phyloP scores from a whole-genome alignment of 1,140 invertebrate genomes.

The Triops longicaudatus region DNA sequence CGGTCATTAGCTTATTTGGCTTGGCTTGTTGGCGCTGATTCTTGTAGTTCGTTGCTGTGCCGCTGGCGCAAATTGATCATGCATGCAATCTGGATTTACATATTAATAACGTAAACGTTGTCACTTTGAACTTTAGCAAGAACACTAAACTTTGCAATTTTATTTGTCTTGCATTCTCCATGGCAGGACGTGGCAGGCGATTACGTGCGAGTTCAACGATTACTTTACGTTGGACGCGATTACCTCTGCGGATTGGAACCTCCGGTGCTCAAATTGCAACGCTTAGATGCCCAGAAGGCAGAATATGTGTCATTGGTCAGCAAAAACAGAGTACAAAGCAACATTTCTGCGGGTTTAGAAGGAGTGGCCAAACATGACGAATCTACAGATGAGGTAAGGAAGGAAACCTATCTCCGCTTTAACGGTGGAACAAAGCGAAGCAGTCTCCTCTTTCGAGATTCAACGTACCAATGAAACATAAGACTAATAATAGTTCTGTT shows the following conservation, averaged over 20 bases:
- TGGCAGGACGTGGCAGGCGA: constrained; percentile 58
- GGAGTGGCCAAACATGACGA: not conserved
- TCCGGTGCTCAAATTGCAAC: constrained; percentile 65
- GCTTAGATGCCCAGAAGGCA: constrained; percentile 51
- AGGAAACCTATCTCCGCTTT: too few species aligned
- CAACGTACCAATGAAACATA: too few species aligned
- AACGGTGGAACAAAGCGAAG: too few species aligned
- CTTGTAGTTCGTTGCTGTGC: too few species aligned
- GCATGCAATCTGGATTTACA: constrained; percentile 8
- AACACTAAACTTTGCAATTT: not conserved
- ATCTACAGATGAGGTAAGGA: not conserved
- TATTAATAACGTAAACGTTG: not conserved
- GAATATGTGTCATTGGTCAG: constrained; percentile 63
- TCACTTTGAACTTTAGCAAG: not conserved
- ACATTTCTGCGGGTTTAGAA: not conserved
- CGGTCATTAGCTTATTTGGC: not conserved
- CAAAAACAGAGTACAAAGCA: constrained; percentile 37
- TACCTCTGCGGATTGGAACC: constrained; percentile 83
- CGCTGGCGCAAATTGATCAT: not conserved
- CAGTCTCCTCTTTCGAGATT: too few species aligned
- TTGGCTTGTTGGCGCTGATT: not conserved
- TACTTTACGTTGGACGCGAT: constrained; percentile 73
- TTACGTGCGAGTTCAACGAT: constrained; percentile 59
- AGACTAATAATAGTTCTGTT: too few species aligned
- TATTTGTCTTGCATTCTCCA: not conserved